Percentiles rank a stretch among this genome's conserved stretches.
Conservation (phyloP, 37 sponge, comb jelly and placozoan genomes). For the Aplysina aerophoba region DNA sequence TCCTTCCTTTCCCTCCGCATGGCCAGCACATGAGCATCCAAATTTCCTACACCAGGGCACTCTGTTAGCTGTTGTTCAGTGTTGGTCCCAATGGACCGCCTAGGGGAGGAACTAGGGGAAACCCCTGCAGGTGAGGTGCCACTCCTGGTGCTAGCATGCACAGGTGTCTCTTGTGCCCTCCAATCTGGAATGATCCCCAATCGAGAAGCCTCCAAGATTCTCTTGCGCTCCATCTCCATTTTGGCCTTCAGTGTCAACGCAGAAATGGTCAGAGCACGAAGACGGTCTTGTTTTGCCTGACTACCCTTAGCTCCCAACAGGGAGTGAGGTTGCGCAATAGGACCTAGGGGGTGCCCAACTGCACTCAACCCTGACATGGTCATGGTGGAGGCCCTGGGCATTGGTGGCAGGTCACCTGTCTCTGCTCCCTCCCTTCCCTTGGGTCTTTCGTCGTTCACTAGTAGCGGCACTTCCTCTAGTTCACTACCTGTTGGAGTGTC, state of each 20-base stretch:
- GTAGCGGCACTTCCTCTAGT: no score
- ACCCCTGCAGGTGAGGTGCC: background rate
- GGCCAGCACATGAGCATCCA: slow-evolving; percentile 36
- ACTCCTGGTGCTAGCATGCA: background rate
- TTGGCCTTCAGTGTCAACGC: slow-evolving; percentile 62
- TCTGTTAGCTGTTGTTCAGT: no score
- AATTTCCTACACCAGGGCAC: slow-evolving; percentile 46
- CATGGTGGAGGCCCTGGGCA: no score
- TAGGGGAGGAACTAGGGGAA: background rate
- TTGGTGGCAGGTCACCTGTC: no score
- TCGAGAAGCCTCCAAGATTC: background rate
- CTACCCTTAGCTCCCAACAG: no score
- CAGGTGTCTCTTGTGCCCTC: background rate
- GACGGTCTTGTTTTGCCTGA: slow-evolving; percentile 37
- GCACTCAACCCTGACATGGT: no score
- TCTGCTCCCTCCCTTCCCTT: no score
- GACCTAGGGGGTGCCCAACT: no score
- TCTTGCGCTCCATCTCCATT: slow-evolving; percentile 43
- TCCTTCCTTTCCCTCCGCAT: slow-evolving; percentile 9
- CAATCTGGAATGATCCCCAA: background rate
- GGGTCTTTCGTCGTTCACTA: no score
- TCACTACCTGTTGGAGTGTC: no score
- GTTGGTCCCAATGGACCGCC: no score
- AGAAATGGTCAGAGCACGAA: slow-evolving; percentile 41
- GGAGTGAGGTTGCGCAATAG: no score